A percentile compares a stretch with the other conserved stretches of the same genome.
phyloP scores from a whole-genome alignment of 1,140 invertebrate species.

The Brachionus sp. region DNA sequence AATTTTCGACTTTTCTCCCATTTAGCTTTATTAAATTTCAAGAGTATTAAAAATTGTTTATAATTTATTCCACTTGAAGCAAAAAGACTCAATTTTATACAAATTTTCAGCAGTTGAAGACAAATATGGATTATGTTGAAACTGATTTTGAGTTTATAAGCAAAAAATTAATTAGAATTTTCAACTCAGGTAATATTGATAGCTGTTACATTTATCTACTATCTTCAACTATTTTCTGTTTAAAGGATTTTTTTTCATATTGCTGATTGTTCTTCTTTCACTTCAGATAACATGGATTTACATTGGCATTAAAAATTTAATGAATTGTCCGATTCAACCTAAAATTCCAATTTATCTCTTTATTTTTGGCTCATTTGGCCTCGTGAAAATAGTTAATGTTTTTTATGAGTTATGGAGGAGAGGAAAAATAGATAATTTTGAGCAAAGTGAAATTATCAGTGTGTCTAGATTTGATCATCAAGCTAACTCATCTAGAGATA shows the following conservation, averaged over 20 bases:
- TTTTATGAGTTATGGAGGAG: slow-evolving; percentile 69
- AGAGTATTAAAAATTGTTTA: neutral
- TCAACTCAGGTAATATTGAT: neutral
- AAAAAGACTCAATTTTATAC: neutral
- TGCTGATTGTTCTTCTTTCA: neutral
- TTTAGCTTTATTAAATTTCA: neutral
- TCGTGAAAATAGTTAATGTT: slow-evolving; percentile 56
- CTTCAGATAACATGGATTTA: neutral
- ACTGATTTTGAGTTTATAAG: slow-evolving; percentile 21
- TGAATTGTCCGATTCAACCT: slow-evolving; percentile 53
- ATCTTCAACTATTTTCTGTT: neutral
- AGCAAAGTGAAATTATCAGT: slow-evolving; percentile 58
- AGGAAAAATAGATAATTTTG: slow-evolving; percentile 62
- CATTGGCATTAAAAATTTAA: slow-evolving; percentile 53
- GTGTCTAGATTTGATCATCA: slow-evolving; percentile 49
- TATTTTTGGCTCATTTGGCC: slow-evolving; percentile 54
- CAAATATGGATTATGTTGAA: slow-evolving; percentile 40
- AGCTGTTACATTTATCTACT: neutral
- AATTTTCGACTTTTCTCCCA: neutral
- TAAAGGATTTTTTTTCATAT: slow-evolving; percentile 2
- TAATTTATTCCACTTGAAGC: neutral
- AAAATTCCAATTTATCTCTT: slow-evolving; percentile 55
- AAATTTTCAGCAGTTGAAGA: neutral
- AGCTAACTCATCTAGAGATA: neutral
- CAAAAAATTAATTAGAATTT: slow-evolving; percentile 19